Conservation (phyloP, 2,113 vertebrate species). For the Leucoraja erinaceus region DNA sequence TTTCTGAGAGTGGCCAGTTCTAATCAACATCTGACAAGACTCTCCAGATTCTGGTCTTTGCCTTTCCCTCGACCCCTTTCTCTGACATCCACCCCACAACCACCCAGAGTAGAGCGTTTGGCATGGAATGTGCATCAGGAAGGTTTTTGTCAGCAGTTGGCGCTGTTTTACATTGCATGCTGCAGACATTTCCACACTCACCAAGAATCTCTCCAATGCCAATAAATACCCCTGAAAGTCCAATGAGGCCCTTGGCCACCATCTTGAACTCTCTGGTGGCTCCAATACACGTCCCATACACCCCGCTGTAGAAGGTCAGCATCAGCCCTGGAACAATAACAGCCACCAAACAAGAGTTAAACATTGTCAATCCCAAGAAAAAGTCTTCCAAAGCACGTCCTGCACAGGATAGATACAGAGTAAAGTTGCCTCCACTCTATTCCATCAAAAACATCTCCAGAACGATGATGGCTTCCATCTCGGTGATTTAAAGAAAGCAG, state of each 20-base stretch:
- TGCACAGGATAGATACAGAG: too few relatives aligned
- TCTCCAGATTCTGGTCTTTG: neutral
- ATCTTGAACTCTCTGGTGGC: constrained; percentile 77
- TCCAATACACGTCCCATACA: constrained; percentile 90
- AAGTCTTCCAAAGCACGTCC: neutral
- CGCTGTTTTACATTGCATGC: neutral
- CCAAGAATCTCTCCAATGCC: constrained; percentile 91
- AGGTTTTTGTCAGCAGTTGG: neutral
- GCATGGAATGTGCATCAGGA: too few relatives aligned
- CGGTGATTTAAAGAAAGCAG: too few relatives aligned
- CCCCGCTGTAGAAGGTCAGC: constrained; percentile 90
- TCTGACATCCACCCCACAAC: neutral
- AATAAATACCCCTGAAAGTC: constrained; percentile 90
- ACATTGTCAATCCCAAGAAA: neutral
- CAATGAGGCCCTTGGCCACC: constrained; percentile 86
- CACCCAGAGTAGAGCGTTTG: neutral
- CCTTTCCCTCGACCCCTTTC: neutral
- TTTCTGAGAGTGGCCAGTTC: neutral
- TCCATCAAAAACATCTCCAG: too few relatives aligned
- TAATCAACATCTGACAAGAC: neutral
- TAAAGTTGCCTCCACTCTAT: too few relatives aligned
- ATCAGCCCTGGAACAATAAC: constrained; percentile 67
- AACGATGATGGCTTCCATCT: too few relatives aligned
- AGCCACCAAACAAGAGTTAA: neutral
- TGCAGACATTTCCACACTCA: constrained; percentile 50